phyloP scores from a whole-genome alignment of 2,797 vertebrate genomes.

The Pseudopleuronectes americanus region DNA sequence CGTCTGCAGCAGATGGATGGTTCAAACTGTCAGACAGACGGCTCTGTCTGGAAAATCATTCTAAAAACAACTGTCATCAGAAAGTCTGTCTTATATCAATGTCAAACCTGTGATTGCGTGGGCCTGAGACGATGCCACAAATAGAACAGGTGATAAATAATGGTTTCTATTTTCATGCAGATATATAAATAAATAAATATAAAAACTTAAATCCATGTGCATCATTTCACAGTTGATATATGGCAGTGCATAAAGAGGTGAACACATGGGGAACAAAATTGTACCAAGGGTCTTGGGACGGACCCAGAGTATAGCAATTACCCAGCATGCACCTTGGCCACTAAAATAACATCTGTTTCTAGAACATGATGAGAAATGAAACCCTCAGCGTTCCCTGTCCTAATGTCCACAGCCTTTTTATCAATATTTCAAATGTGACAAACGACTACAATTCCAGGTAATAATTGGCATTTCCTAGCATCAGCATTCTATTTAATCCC shows the following conservation, averaged over 20 bases:
- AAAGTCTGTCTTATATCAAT: slow-evolving; percentile 23
- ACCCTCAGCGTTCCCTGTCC: neutral
- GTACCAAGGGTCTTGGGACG: neutral
- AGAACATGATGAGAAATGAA: slow-evolving; percentile 14
- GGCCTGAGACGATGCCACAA: slow-evolving; percentile 7
- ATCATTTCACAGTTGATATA: slow-evolving; percentile 2
- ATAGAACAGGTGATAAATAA: slow-evolving; percentile 10
- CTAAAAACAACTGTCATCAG: slow-evolving; percentile 31
- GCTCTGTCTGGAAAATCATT: slow-evolving; percentile 65
- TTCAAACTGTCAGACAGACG: slow-evolving; percentile 62
- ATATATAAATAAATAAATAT: neutral
- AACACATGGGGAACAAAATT: neutral
- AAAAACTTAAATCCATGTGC: neutral
- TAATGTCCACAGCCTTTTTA: slow-evolving; percentile 11
- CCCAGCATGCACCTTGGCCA: slow-evolving; percentile 28
- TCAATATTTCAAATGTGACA: slow-evolving; percentile 9
- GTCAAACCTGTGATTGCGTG: slow-evolving; percentile 21
- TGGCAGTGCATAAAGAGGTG: neutral
- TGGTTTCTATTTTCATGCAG: neutral
- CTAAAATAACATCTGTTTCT: slow-evolving; percentile 32
- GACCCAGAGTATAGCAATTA: slow-evolving; percentile 20
- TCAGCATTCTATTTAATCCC: slow-evolving; percentile 43
- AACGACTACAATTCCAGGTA: slow-evolving; percentile 24
- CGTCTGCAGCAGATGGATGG: slow-evolving; percentile 58
- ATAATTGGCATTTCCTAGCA: slow-evolving; percentile 18